phyloP scores from a whole-genome alignment of 2,888 invertebrate genomes.

The Chesias legatella region DNA sequence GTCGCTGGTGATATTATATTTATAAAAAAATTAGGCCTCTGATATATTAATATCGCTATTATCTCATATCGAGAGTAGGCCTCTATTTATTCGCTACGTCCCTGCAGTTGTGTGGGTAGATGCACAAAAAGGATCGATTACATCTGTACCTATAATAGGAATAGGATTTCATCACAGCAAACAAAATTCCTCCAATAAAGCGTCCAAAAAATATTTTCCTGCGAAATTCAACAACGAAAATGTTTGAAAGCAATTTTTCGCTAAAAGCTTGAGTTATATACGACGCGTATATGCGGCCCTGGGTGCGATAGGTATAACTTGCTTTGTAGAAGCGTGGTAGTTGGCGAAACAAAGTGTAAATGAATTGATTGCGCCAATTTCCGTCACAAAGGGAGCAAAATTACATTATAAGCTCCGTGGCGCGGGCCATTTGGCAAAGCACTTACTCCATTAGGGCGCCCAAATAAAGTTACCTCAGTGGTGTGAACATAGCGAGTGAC shows the following conservation, averaged over 20 bases:
- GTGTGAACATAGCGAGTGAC: conserved; percentile 39
- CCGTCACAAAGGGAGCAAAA: conserved; percentile 75
- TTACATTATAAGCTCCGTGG: conserved; percentile 79
- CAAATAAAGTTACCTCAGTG: conserved; percentile 76
- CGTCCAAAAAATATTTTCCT: conserved; percentile 1
- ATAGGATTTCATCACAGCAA: too few relatives aligned
- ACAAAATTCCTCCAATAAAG: too few relatives aligned
- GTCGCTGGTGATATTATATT: too few relatives aligned
- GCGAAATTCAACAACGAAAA: conserved; percentile 9
- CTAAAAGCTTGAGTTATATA: conserved; percentile 5
- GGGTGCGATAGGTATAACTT: background rate
- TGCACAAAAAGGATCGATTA: too few relatives aligned
- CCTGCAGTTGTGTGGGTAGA: too few relatives aligned
- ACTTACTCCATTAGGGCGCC: conserved; percentile 76
- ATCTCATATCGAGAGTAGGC: too few relatives aligned
- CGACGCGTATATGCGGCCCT: background rate
- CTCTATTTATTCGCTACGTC: too few relatives aligned
- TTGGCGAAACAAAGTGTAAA: conserved; percentile 81
- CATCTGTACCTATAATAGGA: too few relatives aligned
- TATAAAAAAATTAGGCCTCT: too few relatives aligned
- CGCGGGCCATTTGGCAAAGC: conserved; percentile 75
- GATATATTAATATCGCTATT: too few relatives aligned
- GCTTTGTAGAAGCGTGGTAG: conserved; percentile 41
- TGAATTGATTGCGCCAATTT: conserved; percentile 81
- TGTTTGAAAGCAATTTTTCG: conserved; percentile 20